Evolutionary conservation across 1,140 invertebrate species (phyloP), one percentile per base, ranked within the genome.

Genomic region (Drusus annulatus): DNA sequence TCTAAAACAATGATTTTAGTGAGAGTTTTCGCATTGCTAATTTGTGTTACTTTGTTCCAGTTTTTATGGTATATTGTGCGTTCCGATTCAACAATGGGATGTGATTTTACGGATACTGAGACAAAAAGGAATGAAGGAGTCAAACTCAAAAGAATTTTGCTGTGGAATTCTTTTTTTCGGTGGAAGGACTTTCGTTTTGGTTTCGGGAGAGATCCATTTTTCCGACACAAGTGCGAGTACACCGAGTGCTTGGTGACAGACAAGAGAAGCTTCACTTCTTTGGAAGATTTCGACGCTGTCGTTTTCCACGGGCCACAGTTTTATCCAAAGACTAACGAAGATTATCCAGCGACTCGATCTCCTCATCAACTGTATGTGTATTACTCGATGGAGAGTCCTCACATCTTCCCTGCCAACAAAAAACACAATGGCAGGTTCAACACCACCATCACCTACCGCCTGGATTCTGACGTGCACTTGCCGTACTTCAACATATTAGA

Each of bases 401-500:
- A 84, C 0, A 86, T 84, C 0, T 86, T 86, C 60, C 85, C 87
- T 45, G 80, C 75, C 1, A 63, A 85, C 16, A 68, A 71, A 31
- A 82, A 85, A 28, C 85, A 87, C 31, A 68, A 78, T 28, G 51
- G 81, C 0, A 86, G 86, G 69, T 89, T 92, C 62, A 92, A 93
- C 84, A 89, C 92, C 85, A 93, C 92, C 4, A 91, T 89, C 79
- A 90, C 89, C 16, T 93, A 93, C 85, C 86, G 93, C 17, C 85
- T 89, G 25, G 93, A 93, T 84, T 93, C 92, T 28, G 92, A 93
- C 80, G 88, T 94, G 23, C 86, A 91, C 0, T 88, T 91, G 65
- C 91, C 92, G 13, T 94, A 94, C 82, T 91, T 89, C n/a, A 87
- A 87, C 79, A 2, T 91, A 25, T 50, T 84, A 54, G 86, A 87